Percentiles rank a stretch among this genome's conserved stretches.
Evolutionary conservation across 2,113 vertebrate species (phyloP).

Genomic region (Lophius piscatorius): DNA sequence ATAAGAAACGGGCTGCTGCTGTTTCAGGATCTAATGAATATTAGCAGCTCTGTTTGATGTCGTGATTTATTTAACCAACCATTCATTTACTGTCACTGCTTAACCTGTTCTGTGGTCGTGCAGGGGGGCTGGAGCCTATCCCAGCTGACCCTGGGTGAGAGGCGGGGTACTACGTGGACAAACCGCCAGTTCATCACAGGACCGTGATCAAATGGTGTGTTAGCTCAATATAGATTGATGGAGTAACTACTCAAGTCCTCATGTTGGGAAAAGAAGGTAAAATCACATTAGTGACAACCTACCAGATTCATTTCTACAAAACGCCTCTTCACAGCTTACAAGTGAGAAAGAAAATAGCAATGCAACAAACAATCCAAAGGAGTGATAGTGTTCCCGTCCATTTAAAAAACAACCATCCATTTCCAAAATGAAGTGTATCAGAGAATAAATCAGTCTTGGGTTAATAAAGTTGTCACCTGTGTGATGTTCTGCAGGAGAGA

Average conservation of each 20-base stretch:
- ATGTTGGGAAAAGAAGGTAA: slow-evolving; percentile 50
- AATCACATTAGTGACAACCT: slow-evolving; percentile 43
- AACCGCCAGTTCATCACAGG: too few species aligned
- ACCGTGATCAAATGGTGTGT: slow-evolving; percentile 49
- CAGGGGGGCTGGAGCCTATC: too few species aligned
- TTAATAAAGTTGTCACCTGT: slow-evolving; percentile 74
- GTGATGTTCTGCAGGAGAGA: slow-evolving; percentile 51
- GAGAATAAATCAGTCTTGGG: slow-evolving; percentile 65
- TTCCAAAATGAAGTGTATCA: slow-evolving; percentile 61
- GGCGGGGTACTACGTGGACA: too few species aligned
- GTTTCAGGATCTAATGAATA: background rate
- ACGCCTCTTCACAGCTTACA: slow-evolving; percentile 16
- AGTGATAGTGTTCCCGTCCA: slow-evolving; percentile 64
- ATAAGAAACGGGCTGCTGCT: too few species aligned
- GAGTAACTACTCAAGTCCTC: slow-evolving; percentile 38
- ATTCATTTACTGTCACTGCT: too few species aligned
- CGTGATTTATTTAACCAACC: too few species aligned
- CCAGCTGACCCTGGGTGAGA: too few species aligned
- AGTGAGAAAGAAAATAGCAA: slow-evolving; percentile 20
- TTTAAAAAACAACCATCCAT: slow-evolving; percentile 61
- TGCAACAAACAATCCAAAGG: slow-evolving; percentile 49
- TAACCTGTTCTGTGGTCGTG: too few species aligned
- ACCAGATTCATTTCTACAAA: slow-evolving; percentile 46
- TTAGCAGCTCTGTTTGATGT: background rate
- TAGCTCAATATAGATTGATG: slow-evolving; percentile 49